A percentile compares a stretch with the other conserved stretches of the same genome.
Conservation (phyloP, 1,140 invertebrate species). For the Adoxophyes honmai region DNA sequence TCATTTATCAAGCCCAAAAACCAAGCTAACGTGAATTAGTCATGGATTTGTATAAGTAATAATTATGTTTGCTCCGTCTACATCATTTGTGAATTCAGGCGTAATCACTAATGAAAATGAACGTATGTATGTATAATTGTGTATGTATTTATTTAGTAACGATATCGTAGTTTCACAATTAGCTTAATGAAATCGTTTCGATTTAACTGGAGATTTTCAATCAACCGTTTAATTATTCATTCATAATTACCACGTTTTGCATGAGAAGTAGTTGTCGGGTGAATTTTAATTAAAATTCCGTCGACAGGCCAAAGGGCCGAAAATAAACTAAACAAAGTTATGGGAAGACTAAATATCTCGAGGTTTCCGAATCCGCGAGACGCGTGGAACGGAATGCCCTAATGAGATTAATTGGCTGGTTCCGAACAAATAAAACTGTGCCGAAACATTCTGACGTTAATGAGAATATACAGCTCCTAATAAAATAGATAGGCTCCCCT, state of each 20-base stretch:
- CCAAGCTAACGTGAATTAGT: no score
- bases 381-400: slow-evolving; percentile 7
- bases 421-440: slow-evolving; percentile 3
- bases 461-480: slow-evolving; percentile 10
- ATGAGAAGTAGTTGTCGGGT: not conserved
- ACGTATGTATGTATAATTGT: no score
- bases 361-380: slow-evolving; percentile 1
- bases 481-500: not conserved
- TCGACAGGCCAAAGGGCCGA: not conserved
- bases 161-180: no score
- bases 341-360: not conserved
- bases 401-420: slow-evolving; percentile 16
- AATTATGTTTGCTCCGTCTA: no score
- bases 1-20: no score
- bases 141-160: no score
- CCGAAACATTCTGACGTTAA: slow-evolving; percentile 5
- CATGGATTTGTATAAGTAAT: no score
- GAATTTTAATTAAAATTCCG: slow-evolving; percentile 14
- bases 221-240: slow-evolving; percentile 2
- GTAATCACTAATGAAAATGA: no score
- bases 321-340: slow-evolving; percentile 13
- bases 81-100: no score
- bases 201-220: not conserved
- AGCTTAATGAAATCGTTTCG: no score
- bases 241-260: not conserved